Evolutionary conservation across 2,113 vertebrate species (phyloP).

Genomic region (Semicossyphus pulcher): DNA sequence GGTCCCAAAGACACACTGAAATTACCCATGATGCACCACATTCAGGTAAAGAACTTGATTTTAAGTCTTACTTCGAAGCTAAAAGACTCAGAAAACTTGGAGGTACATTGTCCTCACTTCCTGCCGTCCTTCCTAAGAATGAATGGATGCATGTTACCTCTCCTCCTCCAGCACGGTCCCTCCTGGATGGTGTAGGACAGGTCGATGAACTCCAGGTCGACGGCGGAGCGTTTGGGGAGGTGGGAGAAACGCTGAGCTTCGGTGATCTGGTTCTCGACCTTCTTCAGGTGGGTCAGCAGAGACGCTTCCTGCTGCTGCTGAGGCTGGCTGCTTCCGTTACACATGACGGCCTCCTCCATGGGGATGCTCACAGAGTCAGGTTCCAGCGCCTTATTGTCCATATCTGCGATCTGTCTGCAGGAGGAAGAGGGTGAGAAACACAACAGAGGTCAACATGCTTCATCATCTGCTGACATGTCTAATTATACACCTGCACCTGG

Average conservation of each 20-base stretch:
- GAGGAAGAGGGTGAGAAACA: background rate
- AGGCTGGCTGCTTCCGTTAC: slow-evolving; percentile 56
- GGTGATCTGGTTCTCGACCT: slow-evolving; percentile 95
- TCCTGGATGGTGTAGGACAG: slow-evolving; percentile 95
- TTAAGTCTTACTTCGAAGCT: too few species aligned
- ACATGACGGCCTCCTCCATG: slow-evolving; percentile 85
- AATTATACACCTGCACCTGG: slow-evolving; percentile 2
- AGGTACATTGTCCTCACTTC: too few species aligned
- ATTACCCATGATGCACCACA: too few species aligned
- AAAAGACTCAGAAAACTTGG: too few species aligned
- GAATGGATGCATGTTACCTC: slow-evolving; percentile 82
- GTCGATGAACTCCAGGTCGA: slow-evolving; percentile 94
- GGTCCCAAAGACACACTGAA: too few species aligned
- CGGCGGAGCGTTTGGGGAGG: slow-evolving; percentile 91
- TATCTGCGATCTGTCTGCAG: slow-evolving; percentile 50
- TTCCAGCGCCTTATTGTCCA: slow-evolving; percentile 84
- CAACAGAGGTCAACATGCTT: background rate
- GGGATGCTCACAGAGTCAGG: slow-evolving; percentile 83
- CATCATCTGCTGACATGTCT: background rate
- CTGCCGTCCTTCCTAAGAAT: background rate
- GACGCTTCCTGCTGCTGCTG: slow-evolving; percentile 84
- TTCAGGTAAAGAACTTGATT: too few species aligned
- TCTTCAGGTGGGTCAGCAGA: slow-evolving; percentile 91
- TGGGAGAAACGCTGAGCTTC: slow-evolving; percentile 95
- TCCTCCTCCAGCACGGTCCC: slow-evolving; percentile 93